Conservation (phyloP, 2,797 vertebrate species). For the Aeoliscus strigatus region DNA sequence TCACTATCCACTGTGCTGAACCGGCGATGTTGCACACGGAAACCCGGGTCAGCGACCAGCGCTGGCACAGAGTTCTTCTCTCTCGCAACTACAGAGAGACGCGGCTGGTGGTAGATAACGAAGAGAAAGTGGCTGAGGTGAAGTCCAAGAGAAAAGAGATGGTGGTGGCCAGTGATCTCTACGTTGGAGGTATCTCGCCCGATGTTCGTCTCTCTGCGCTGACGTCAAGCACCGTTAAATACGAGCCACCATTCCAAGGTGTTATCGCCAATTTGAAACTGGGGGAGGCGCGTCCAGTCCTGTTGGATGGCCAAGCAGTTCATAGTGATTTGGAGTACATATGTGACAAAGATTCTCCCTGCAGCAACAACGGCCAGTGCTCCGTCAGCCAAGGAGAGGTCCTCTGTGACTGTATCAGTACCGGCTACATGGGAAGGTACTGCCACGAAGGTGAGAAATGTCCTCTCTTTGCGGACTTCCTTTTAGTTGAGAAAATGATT, state of each 20-base stretch:
- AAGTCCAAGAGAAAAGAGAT: conserved; percentile 89
- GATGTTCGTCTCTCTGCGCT: conserved; percentile 91
- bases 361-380: conserved; percentile 81
- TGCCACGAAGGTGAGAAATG: conserved; percentile 86
- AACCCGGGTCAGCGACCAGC: conserved; percentile 79
- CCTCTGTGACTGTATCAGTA: conserved; percentile 85
- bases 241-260: conserved; percentile 88
- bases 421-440: conserved; percentile 83
- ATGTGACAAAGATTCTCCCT: conserved; percentile 81
- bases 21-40: conserved; percentile 84
- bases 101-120: conserved; percentile 82
- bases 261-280: conserved; percentile 85
- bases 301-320: conserved; percentile 87
- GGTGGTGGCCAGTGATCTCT: conserved; percentile 89
- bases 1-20: conserved; percentile 89
- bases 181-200: conserved; percentile 88
- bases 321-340: conserved; percentile 79
- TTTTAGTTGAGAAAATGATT: too few species aligned
- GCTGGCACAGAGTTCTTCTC: conserved; percentile 87
- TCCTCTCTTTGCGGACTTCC: neutral
- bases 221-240: conserved; percentile 92
- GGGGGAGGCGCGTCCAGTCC: conserved; percentile 78
- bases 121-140: conserved; percentile 81
- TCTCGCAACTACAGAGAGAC: conserved; percentile 81
- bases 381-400: conserved; percentile 79